Evolutionary conservation across 2,888 invertebrate genomes (phyloP).

Genomic region (Antitype chi): DNA sequence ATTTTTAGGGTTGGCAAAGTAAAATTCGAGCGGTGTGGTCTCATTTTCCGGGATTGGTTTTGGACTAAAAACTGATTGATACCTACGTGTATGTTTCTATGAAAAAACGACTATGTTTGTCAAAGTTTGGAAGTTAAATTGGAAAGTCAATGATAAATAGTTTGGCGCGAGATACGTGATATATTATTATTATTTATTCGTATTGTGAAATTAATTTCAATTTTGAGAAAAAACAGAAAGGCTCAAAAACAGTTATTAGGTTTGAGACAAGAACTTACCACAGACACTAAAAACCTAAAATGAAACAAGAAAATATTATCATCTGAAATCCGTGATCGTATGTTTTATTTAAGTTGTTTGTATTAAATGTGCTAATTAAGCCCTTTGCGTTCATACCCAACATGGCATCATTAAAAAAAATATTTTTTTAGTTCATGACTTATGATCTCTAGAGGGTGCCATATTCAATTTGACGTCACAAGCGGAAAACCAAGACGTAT

Average conservation of each 20-base stretch:
- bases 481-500: too few species aligned
- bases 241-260: neutral
- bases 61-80: neutral
- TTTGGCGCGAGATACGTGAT: neutral
- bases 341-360: too few species aligned
- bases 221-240: neutral
- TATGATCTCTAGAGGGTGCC: too few species aligned
- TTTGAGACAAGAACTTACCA: neutral
- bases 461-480: too few species aligned
- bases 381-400: too few species aligned
- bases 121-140: neutral
- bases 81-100: neutral
- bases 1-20: conserved; percentile 61
- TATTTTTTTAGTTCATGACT: too few species aligned
- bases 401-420: too few species aligned
- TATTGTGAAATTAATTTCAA: neutral
- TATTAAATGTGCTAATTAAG: too few species aligned
- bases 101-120: neutral
- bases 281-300: neutral
- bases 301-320: too few species aligned
- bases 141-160: neutral
- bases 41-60: neutral
- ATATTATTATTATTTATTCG: too few species aligned
- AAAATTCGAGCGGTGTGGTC: conserved; percentile 7
- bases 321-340: too few species aligned